Percentiles rank a stretch among this genome's conserved stretches.
Evolutionary conservation across 2,113 vertebrate species (phyloP).

Genomic region (Rafetus swinhoei): DNA sequence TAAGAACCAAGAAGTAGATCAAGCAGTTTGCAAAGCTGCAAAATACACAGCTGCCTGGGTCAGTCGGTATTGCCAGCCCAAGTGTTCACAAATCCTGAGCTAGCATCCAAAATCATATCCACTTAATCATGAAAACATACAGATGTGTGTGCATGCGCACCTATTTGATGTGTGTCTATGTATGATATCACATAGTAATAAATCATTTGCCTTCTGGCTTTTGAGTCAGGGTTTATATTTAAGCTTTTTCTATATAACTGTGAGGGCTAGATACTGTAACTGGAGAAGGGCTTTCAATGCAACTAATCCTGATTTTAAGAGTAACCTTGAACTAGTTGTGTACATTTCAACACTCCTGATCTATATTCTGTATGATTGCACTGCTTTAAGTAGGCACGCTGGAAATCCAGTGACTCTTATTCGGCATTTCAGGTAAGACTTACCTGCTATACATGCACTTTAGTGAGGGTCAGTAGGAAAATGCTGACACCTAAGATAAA

Average conservation of each 20-base stretch:
- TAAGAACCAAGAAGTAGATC: neutral
- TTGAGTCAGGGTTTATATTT: neutral
- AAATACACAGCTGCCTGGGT: neutral
- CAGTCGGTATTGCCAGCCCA: neutral
- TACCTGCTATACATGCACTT: neutral
- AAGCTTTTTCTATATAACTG: neutral
- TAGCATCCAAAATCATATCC: neutral
- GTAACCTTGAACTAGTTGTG: neutral
- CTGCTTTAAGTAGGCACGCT: neutral
- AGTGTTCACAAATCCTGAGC: neutral
- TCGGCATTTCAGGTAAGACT: neutral
- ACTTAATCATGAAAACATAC: neutral
- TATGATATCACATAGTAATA: neutral
- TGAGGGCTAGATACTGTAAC: neutral
- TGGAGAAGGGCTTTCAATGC: neutral
- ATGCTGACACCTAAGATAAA: slow-evolving; percentile 14
- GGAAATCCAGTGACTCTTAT: neutral
- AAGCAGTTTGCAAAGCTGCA: neutral
- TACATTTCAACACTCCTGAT: neutral
- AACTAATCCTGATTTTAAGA: neutral
- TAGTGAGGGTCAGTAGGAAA: slow-evolving; percentile 32
- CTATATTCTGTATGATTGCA: neutral
- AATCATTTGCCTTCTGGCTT: neutral
- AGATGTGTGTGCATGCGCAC: neutral
- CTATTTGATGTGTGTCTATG: neutral